These are phyloP conservation scores for Pteronura brasiliensis DNA, from an alignment of 2,113 vertebrate genomes.

Conservation along the genomic window DNA sequence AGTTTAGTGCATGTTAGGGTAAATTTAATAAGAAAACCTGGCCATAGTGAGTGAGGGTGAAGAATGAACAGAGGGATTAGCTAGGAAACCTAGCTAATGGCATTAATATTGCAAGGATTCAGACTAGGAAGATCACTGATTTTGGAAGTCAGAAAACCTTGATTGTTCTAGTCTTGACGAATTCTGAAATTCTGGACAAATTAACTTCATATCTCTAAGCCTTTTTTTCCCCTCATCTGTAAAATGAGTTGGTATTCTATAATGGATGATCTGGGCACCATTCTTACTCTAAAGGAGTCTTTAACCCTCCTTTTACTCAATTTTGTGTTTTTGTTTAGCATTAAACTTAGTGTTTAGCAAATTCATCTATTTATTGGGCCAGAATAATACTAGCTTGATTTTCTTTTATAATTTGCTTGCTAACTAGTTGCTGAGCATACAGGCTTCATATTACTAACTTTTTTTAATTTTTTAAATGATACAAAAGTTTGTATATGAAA, in stretches of 20 bases:
- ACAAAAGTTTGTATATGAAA: neutral
- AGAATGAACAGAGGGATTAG: neutral
- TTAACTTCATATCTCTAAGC: neutral
- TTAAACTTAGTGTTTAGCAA: neutral
- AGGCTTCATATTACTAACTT: neutral
- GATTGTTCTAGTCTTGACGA: neutral
- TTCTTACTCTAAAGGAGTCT: neutral
- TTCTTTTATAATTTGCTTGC: neutral
- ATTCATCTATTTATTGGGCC: neutral
- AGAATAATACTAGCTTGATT: neutral
- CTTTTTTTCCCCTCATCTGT: neutral
- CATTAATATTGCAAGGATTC: neutral
- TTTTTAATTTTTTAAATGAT: neutral
- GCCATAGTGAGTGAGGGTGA: neutral
- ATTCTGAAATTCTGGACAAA: neutral
- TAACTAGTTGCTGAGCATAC: neutral
- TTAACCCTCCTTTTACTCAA: conserved; percentile 8
- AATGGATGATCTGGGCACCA: neutral
- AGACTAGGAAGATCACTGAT: neutral
- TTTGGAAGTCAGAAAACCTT: neutral
- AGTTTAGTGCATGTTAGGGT: neutral
- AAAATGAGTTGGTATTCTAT: neutral
- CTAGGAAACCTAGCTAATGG: neutral
- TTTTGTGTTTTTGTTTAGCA: neutral
- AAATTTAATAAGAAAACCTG: neutral